Base-by-base conservation (phyloP, 2,888 invertebrate species). In the Standfussiana lucernea region DNA sequence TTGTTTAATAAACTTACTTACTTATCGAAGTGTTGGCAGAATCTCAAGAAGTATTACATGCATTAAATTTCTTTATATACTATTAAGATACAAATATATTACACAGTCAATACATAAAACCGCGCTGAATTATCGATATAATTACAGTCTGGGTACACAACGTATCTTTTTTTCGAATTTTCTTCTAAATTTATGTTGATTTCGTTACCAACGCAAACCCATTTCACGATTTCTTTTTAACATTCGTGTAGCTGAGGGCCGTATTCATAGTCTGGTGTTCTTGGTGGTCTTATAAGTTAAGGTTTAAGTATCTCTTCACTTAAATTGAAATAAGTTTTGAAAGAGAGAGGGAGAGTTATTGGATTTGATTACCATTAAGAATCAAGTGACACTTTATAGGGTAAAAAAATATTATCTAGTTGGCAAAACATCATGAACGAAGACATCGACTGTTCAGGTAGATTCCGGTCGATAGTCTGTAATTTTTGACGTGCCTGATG, bases 181-280 rank as follows among this genome's bases (percentile, higher is more conserved):
- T 94, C 91, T 91, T 91, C 85, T 89, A 94, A 95, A 95, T 95
- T 95, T 95, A 95, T 95, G 95, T 95, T 95, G 95, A 96, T 95
- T 95, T 94, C 93, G 93, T 95, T 95, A 94, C 95, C 93, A 94
- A 94, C 93, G 94, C 92, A 95, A 95, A 95, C 94, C 95, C 93
- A 95, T 95, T 95, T 94, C 94, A 92, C 93, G 94, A 95, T 95
- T 96, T 95, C 94, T 95, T 95, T 95, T 95, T 93, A 95, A 93
- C 94, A 94, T 95, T 94, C 92, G 93, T 93, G 90, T 92, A 90
- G 93, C 93, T 87, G 79, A 82, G 86, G 47, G 89, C 90, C 88
- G 82, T 92, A 96, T 94, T 89, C 87, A 94, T 95, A 96, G 95
- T 86, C 85, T 0, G 24, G 78, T 15, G 40, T 62, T 72, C 10